Evolutionary conservation across 1,140 invertebrate genomes (phyloP), one percentile per base, ranked within the genome.

Genomic region (Mercenaria mercenaria): DNA sequence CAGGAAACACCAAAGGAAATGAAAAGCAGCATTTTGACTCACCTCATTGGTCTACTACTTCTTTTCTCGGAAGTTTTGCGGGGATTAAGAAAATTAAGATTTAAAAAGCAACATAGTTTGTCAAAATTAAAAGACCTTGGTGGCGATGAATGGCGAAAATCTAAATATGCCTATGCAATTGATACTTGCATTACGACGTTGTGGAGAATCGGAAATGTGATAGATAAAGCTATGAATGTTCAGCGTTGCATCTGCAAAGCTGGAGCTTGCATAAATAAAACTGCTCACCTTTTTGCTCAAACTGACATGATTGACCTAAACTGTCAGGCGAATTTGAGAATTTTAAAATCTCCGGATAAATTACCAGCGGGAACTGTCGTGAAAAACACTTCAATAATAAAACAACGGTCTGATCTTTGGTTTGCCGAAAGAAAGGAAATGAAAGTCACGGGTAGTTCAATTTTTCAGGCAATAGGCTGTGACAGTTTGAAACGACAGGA

Each of bases 361-460:
- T 11, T 47, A n/a, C 37, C n/a, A 26, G 20, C 56, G 15, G 26
- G 1, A 41, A 15, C 0, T 29, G 26, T 26, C 18, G 18, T 74
- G 18, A 23, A n/a, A 11, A 4, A 26, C 23, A 87, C 76, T 32
- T 26, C 41, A 23, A 64, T 84, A 10, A 77, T 82, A 23, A 84
- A 91, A 64, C 90, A 91, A 41, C 29, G 81, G 47, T 80, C 81
- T 26, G 13, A 67, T 0, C 74, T 85, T 34, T 91, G 90, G 90
- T 80, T 67, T 61, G 56, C 61, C 26, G 29, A 61, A 56, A 61
- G 85, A 43, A 39, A 76, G 29, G 59, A 20, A 11, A 82, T 80
- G 0, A 85, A 67, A 50, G 72, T 91, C 20, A 91, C 86, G 26
- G 90, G 90, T 41, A 91, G 86, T 47, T 85, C 86, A 26, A 41